Conservation (phyloP, 2,113 vertebrate species). For the Corythaixoides concolor region DNA sequence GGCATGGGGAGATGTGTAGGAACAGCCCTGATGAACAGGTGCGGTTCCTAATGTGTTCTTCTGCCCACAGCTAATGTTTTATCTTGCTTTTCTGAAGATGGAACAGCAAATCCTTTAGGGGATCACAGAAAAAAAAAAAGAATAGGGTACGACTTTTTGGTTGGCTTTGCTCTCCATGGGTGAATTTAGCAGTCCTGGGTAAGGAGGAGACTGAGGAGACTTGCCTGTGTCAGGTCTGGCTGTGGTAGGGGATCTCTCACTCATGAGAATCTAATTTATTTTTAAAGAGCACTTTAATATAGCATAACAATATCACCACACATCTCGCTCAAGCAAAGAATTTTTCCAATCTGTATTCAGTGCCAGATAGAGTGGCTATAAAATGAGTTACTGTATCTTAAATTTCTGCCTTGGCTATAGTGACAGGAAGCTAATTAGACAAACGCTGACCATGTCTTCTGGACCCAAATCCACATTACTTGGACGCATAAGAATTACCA, state of each 20-base stretch:
- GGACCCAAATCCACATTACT: conserved; percentile 18
- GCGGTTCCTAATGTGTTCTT: not conserved
- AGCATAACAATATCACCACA: conserved; percentile 59
- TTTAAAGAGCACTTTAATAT: conserved; percentile 62
- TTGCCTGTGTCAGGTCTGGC: not conserved
- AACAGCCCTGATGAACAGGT: not conserved
- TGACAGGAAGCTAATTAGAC: conserved; percentile 67
- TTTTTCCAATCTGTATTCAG: conserved; percentile 71
- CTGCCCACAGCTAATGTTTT: not conserved
- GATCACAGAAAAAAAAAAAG: not conserved
- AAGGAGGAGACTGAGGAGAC: not conserved
- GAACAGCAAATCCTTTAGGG: not conserved
- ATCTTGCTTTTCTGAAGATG: not conserved
- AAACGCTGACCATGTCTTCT: conserved; percentile 39
- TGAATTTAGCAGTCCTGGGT: not conserved
- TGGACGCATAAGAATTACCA: conserved; percentile 16
- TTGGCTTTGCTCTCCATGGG: not conserved
- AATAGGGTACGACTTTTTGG: not conserved
- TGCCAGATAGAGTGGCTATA: conserved; percentile 42
- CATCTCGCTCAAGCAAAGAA: conserved; percentile 62
- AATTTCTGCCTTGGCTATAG: conserved; percentile 47
- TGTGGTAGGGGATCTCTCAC: not conserved
- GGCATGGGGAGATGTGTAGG: not conserved
- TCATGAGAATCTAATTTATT: conserved; percentile 44
- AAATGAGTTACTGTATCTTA: conserved; percentile 66